A percentile compares a stretch with the other conserved stretches of the same genome.
Conservation (phyloP, 2,888 invertebrate genomes). For the Malthinus seriepunctatus region DNA sequence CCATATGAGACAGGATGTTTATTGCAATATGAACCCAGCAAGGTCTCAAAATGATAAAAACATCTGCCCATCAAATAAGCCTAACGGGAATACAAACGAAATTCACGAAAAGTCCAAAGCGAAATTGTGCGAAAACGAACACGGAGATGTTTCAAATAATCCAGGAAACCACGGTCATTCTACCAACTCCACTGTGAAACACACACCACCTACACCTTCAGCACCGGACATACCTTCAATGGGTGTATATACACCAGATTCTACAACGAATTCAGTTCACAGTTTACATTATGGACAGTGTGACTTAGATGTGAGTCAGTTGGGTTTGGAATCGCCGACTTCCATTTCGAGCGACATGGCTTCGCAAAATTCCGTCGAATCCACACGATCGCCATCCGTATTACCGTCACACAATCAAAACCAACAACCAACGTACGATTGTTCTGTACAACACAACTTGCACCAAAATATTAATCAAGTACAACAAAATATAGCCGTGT, state of each 20-base stretch:
- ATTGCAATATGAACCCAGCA: not conserved
- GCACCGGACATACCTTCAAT: slow-evolving; percentile 73
- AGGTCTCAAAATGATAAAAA: not conserved
- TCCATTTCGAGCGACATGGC: slow-evolving; percentile 86
- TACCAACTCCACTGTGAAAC: slow-evolving; percentile 47
- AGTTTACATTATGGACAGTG: slow-evolving; percentile 77
- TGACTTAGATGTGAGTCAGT: slow-evolving; percentile 80
- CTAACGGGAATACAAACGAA: not conserved
- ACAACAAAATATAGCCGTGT: slow-evolving; percentile 45
- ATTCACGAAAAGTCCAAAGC: slow-evolving; percentile 15
- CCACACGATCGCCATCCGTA: slow-evolving; percentile 62
- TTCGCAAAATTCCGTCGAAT: slow-evolving; percentile 71
- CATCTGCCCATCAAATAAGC: slow-evolving; percentile 5
- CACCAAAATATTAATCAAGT: slow-evolving; percentile 44
- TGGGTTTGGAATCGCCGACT: slow-evolving; percentile 86
- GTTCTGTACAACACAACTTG: slow-evolving; percentile 64
- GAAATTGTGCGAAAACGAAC: slow-evolving; percentile 24
- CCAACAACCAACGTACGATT: slow-evolving; percentile 60
- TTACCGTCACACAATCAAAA: slow-evolving; percentile 48
- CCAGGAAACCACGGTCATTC: slow-evolving; percentile 40
- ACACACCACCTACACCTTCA: slow-evolving; percentile 56
- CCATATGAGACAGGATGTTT: slow-evolving; percentile 2
- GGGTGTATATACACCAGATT: slow-evolving; percentile 86
- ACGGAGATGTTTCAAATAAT: slow-evolving; percentile 12
- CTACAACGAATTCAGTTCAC: slow-evolving; percentile 81